These are phyloP conservation scores for Rallus limicola DNA, from an alignment of 2,113 vertebrate genomes.

Conservation along the genomic window DNA sequence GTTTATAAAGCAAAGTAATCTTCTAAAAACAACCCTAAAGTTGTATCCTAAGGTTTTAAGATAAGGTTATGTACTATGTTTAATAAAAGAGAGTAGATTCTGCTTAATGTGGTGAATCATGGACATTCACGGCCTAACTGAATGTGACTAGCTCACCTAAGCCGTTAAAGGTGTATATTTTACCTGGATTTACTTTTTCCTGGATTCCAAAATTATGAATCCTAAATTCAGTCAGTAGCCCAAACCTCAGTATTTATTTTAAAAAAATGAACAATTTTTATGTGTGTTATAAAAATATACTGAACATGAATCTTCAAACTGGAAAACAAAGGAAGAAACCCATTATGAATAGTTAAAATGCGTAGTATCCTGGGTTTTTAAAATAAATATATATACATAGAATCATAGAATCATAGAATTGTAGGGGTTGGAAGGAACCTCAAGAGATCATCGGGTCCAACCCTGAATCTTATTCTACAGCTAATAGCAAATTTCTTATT, in stretches of 20 bases:
- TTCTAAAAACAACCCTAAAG: not conserved
- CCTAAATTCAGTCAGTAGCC: not conserved
- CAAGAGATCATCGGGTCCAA: no score
- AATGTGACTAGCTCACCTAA: not conserved
- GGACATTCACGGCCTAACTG: not conserved
- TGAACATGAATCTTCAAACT: not conserved
- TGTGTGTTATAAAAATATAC: not conserved
- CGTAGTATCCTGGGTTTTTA: not conserved
- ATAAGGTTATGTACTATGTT: not conserved
- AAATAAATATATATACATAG: slow-evolving; percentile 27
- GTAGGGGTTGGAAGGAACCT: no score
- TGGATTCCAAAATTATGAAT: not conserved
- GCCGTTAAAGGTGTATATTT: not conserved
- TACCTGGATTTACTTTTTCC: not conserved
- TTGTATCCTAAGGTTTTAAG: not conserved
- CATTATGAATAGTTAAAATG: not conserved
- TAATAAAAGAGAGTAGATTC: not conserved
- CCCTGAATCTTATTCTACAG: not conserved
- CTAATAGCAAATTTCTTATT: not conserved
- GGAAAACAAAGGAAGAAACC: not conserved
- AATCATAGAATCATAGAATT: not conserved
- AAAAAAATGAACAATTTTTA: not conserved
- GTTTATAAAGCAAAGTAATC: not conserved
- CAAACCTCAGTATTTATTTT: not conserved
- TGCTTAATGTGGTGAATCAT: not conserved